Percentiles rank a stretch among this genome's conserved stretches.
Evolutionary conservation across 2,797 vertebrate species (phyloP).

Genomic region (Pygocentrus nattereri): DNA sequence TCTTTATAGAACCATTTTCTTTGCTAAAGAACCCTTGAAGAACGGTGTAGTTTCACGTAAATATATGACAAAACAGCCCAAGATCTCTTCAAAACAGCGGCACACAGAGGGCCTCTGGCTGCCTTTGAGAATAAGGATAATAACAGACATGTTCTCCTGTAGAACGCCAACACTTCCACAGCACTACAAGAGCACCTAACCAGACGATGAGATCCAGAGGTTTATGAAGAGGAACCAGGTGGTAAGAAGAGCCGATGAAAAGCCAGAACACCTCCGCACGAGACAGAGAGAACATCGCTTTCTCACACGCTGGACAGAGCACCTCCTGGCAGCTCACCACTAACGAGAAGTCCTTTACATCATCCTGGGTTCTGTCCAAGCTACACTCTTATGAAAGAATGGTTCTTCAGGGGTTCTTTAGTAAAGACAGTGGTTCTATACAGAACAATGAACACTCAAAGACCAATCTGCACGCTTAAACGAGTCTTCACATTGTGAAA

Average conservation of each 20-base stretch:
- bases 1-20: too few relatives aligned
- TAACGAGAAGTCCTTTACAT: constrained; percentile 34
- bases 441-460: too few relatives aligned
- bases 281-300: constrained; percentile 32
- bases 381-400: too few relatives aligned
- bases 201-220: constrained; percentile 36
- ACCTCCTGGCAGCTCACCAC: constrained; percentile 37
- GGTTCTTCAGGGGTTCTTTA: too few relatives aligned
- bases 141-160: constrained; percentile 36
- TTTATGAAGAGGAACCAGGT: constrained; percentile 26
- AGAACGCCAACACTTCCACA: constrained; percentile 34
- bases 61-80: too few relatives aligned
- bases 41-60: too few relatives aligned
- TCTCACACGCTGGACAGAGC: neutral
- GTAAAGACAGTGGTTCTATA: too few relatives aligned
- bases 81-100: too few relatives aligned
- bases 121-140: neutral
- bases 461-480: too few relatives aligned
- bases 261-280: constrained; percentile 50
- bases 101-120: neutral
- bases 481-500: too few relatives aligned
- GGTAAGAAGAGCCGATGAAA: constrained; percentile 19
- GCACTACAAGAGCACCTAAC: neutral
- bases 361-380: constrained; percentile 8
- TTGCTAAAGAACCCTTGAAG: too few relatives aligned